Evolutionary conservation across 2,888 invertebrate species (phyloP).

Genomic region (Osmoderma eremita): DNA sequence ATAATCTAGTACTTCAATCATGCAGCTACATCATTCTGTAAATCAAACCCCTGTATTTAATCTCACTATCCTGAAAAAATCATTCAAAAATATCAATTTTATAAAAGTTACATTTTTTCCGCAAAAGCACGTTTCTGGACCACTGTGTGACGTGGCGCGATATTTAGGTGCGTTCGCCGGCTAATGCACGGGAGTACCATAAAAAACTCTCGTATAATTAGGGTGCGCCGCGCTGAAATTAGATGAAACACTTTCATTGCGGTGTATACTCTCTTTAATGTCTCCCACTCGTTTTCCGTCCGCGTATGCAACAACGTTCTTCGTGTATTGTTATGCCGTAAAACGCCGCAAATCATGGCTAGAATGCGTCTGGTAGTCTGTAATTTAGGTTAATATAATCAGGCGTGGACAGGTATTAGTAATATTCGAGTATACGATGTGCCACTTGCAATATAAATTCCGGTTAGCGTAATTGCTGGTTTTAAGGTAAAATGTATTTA

Average conservation of each 20-base stretch:
- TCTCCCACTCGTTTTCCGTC: constrained; percentile 1
- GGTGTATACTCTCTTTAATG: constrained; percentile 38
- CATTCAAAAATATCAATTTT: too few relatives aligned
- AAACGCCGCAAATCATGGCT: constrained; percentile 13
- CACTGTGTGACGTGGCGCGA: too few relatives aligned
- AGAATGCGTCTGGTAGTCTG: constrained; percentile 8
- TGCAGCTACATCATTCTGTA: too few relatives aligned
- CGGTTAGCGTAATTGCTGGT: constrained; percentile 1
- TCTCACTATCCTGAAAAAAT: too few relatives aligned
- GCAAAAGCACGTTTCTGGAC: too few relatives aligned
- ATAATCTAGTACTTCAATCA: too few relatives aligned
- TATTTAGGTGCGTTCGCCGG: constrained; percentile 45
- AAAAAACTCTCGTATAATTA: constrained; percentile 48
- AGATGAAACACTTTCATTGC: constrained; percentile 46
- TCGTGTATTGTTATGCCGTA: background rate
- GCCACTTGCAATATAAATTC: too few relatives aligned
- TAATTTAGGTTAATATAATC: constrained; percentile 35
- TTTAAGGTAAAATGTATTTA: constrained; percentile 15
- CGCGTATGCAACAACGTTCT: constrained; percentile 5
- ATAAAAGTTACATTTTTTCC: too few relatives aligned
- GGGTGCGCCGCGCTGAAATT: constrained; percentile 47
- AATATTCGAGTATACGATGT: background rate
- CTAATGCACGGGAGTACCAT: constrained; percentile 44
- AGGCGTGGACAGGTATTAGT: constrained; percentile 4
- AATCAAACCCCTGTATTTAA: too few relatives aligned